These are phyloP conservation scores for Orthonyx spaldingii DNA, from an alignment of 2,113 vertebrate species.

Conservation along the genomic window DNA sequence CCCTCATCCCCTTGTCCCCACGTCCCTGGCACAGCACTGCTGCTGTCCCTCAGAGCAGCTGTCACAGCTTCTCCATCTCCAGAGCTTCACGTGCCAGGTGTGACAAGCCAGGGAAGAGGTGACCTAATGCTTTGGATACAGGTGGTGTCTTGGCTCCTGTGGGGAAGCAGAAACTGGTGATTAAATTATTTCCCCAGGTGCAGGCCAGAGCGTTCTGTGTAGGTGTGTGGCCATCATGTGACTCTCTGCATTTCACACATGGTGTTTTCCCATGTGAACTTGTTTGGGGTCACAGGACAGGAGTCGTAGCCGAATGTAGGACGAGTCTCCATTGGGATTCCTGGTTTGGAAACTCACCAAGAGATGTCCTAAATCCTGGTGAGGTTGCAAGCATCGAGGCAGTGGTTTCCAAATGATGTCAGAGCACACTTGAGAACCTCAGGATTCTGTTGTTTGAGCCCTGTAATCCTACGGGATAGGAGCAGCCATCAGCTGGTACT, in stretches of 20 bases:
- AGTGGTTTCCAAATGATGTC: background rate
- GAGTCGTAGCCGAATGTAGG: accelerated
- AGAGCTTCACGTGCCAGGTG: background rate
- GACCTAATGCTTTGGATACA: background rate
- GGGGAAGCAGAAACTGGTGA: background rate
- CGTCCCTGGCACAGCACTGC: background rate
- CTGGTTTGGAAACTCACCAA: background rate
- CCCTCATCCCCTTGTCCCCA: background rate
- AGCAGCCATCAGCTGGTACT: accelerated
- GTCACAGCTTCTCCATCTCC: background rate
- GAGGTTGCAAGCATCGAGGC: accelerated
- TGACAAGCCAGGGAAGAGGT: background rate
- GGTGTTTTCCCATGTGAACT: background rate
- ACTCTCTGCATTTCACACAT: background rate
- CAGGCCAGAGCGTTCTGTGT: background rate
- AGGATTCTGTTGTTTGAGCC: background rate
- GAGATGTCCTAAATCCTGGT: background rate
- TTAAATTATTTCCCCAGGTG: background rate
- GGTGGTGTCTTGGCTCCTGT: background rate
- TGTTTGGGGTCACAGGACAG: background rate
- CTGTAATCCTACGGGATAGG: accelerated
- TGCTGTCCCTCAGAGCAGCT: background rate
- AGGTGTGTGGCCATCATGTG: background rate
- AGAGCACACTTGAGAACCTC: background rate
- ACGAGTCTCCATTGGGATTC: background rate